Conservation (phyloP, 2,797 vertebrate species). For the Acrocephalus scirpaceus region DNA sequence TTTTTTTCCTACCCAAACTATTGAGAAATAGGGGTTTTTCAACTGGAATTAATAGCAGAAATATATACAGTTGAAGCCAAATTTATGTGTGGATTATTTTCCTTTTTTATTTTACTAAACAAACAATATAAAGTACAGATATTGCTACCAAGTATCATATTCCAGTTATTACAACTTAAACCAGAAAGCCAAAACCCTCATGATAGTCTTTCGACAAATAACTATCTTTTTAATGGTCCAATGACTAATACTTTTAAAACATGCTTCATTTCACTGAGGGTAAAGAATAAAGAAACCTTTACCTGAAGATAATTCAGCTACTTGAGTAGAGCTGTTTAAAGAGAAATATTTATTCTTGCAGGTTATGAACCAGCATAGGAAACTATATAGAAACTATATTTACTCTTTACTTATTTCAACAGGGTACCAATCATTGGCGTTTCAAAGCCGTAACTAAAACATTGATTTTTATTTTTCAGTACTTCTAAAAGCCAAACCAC, state of each 20-base stretch:
- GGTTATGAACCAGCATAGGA: not conserved
- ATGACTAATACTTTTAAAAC: not conserved
- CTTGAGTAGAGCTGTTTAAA: not conserved
- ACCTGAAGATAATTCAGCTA: not conserved
- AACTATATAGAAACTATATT: not conserved
- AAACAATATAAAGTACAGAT: not conserved
- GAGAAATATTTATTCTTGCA: not conserved
- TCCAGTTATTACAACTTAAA: not conserved
- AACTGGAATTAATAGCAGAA: not conserved
- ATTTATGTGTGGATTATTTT: not conserved
- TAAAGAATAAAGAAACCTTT: not conserved
- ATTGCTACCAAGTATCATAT: not conserved
- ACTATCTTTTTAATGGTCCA: not conserved
- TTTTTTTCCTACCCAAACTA: not conserved
- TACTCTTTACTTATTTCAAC: not conserved
- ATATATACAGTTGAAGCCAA: not conserved
- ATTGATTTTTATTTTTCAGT: not conserved
- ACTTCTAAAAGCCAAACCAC: not conserved
- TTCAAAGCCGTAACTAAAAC: not conserved
- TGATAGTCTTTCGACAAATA: not conserved
- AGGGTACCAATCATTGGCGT: not conserved
- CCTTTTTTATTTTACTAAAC: not conserved
- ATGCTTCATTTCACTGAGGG: not conserved
- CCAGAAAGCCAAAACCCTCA: not conserved
- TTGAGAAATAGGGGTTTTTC: not conserved